Evolutionary conservation across 2,888 invertebrate genomes (phyloP).

Genomic region (Lamproptera curius): DNA sequence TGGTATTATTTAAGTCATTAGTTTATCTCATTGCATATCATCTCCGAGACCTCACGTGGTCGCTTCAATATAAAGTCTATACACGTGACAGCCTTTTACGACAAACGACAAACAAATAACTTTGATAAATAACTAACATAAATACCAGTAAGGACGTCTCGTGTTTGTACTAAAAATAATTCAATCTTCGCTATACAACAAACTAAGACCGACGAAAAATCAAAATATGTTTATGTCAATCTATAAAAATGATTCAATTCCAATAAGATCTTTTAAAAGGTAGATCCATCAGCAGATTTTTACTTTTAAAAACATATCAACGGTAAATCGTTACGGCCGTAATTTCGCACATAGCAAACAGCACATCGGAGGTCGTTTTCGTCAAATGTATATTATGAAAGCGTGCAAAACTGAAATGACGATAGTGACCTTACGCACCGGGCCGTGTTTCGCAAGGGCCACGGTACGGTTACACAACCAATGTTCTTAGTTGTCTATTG

Average conservation of each 20-base stretch:
- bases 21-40: conserved; percentile 11
- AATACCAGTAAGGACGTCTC: conserved; percentile 16
- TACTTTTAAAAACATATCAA: no score
- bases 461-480: conserved; percentile 43
- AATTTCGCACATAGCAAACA: conserved; percentile 13
- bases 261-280: no score
- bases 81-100: conserved; percentile 15
- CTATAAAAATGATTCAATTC: no score
- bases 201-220: no score
- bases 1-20: conserved; percentile 11
- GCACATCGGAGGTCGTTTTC: conserved; percentile 33
- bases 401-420: conserved; percentile 66
- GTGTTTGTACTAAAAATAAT: neutral
- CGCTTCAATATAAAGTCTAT: conserved; percentile 2
- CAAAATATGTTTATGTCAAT: no score
- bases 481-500: conserved; percentile 39
- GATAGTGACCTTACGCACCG: conserved; percentile 68
- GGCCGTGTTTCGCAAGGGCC: conserved; percentile 49
- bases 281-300: no score
- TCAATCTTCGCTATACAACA: no score
- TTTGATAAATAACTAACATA: no score
- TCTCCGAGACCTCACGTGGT: conserved; percentile 12
- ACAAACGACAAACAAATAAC: conserved; percentile 11
- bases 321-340: no score
- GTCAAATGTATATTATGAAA: conserved; percentile 57